Evolutionary conservation across 2,113 vertebrate genomes (phyloP), one percentile per base, ranked within the genome.

Genomic region (Hepsetus odoe): DNA sequence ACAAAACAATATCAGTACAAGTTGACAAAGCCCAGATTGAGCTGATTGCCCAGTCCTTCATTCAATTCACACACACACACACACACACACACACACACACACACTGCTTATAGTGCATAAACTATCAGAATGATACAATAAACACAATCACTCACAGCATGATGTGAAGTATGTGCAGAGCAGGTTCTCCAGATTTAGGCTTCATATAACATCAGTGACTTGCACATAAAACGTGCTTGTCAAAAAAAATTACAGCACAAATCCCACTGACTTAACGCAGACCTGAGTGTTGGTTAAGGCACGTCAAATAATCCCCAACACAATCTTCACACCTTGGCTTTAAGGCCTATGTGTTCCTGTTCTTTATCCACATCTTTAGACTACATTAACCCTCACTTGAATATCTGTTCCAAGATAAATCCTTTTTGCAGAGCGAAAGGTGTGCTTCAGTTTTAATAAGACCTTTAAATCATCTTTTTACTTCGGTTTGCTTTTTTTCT

Each of bases 121-220:
- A 77, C 75, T 16, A 30, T 58, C 38, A 18, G 72, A 72, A 64
- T 13, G 28, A 9, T 78, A 72, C 67, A 62, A 70, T 78, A 72
- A 65, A 79, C 68, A 79, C 51, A 49, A 55, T 72, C 68, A 30
- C 67, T 79, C 58, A 44, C 53, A 38, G 38, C 67, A 53, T 20
- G 51, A 11, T 11, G 22, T 38, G 14, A 40, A 51, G 70, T 71
- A 79, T 79, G 49, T 79, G 32, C 68, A 42, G 26, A 58, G 69
- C 14, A 65, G 56, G 51, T 72, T 4, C 33, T 22, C 55, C 64
- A 49, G 69, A 75, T 20, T 62, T 3, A 53, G 24, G 32, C 68
- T 35, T 58, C 56, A 58, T 33, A 72, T 51, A 71, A 59, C 42
- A 28, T 38, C 58, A n/a, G 53, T 3, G 2, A n/a, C n/a, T n/a